A percentile compares a stretch with the other conserved stretches of the same genome.
Conservation (phyloP, 2,888 invertebrate genomes). For the Cephus rjabovi region DNA sequence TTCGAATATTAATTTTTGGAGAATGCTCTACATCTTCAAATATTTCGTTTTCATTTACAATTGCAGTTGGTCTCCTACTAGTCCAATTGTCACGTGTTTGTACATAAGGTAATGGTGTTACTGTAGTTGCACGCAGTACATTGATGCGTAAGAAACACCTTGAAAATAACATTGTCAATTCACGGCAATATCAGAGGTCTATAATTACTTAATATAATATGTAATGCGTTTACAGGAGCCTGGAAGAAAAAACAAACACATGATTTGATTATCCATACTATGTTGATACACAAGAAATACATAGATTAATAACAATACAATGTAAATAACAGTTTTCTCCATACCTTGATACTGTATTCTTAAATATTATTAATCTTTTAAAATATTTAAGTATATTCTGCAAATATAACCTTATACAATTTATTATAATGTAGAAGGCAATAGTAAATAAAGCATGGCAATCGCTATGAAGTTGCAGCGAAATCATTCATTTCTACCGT, state of each 20-base stretch:
- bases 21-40: constrained; percentile 24
- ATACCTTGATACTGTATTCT: not conserved
- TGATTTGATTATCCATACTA: not conserved
- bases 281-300: not conserved
- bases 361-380: not conserved
- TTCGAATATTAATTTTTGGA: not conserved
- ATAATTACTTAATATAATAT: not conserved
- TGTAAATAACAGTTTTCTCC: not conserved
- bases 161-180: not conserved
- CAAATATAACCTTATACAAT: not conserved
- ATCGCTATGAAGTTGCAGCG: not conserved
- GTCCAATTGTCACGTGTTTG: not conserved
- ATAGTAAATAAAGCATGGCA: not conserved
- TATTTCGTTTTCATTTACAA: constrained; percentile 68
- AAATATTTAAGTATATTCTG: not conserved
- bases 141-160: not conserved
- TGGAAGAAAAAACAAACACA: not conserved
- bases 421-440: not conserved
- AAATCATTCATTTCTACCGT: not conserved
- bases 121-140: not conserved
- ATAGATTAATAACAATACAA: not conserved
- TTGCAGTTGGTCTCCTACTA: constrained; percentile 64
- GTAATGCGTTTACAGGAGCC: not conserved
- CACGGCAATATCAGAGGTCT: not conserved
- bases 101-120: not conserved